Percentiles rank a stretch among this genome's conserved stretches.
Conservation (phyloP, 2,113 vertebrate species). For the Mastomys coucha region DNA sequence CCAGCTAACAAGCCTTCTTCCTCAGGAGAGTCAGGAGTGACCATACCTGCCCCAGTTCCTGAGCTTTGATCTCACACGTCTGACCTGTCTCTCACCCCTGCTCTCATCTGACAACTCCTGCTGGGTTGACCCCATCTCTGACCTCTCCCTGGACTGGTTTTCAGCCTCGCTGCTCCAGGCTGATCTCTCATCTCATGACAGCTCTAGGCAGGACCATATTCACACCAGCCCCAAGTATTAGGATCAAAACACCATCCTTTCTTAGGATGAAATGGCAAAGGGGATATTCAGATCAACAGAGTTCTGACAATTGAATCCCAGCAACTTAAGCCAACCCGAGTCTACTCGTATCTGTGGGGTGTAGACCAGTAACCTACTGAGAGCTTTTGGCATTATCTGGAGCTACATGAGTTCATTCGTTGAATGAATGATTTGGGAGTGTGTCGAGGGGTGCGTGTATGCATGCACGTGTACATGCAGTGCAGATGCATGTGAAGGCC, state of each 20-base stretch:
- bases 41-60: constrained; percentile 78
- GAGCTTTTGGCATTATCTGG: neutral
- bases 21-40: neutral
- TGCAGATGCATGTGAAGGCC: neutral
- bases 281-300: constrained; percentile 21
- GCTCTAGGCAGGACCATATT: constrained; percentile 55
- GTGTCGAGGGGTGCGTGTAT: neutral
- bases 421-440: neutral
- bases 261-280: constrained; percentile 8
- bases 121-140: constrained; percentile 80
- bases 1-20: neutral
- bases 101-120: constrained; percentile 77
- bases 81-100: constrained; percentile 81
- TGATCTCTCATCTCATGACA: constrained; percentile 67
- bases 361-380: constrained; percentile 24
- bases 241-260: constrained; percentile 34
- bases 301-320: constrained; percentile 7
- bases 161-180: constrained; percentile 66
- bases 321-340: constrained; percentile 29
- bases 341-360: neutral
- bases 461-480: neutral
- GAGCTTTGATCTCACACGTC: constrained; percentile 78
- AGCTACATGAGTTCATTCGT: neutral
- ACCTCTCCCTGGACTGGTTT: constrained; percentile 69
- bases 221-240: neutral